Evolutionary conservation across 1,140 invertebrate species (phyloP), one percentile per base, ranked within the genome.

Genomic region (Lepidostoma basale): DNA sequence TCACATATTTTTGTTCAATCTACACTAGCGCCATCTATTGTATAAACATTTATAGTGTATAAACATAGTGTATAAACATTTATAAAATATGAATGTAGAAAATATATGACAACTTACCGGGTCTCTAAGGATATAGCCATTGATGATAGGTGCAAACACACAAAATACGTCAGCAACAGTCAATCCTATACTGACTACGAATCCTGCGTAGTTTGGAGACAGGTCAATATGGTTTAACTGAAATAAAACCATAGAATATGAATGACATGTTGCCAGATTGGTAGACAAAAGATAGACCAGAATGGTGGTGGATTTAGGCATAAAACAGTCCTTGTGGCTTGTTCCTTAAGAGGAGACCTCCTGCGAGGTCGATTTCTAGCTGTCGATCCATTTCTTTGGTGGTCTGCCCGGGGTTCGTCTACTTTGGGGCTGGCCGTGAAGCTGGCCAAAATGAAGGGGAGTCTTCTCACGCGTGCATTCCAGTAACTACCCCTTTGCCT

Each of bases 161-260:
- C 87, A 85, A 26, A 87, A 79, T 6, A 89, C 70, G 26, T 87
- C 88, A 0, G 87, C 87, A 71, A 28, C 85, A 85, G 75, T 90
- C 90, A 0, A 87, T 88, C 20, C 90, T 79, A 0, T 33, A 16
- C 88, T 88, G 85, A 90, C 88, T 70, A 90, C 77, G 12, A 80
- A 78, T 39, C 88, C 87, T 33, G 88, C 88, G 76, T 78, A 85
- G 76, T 87, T 88, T 10, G 88, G 87, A 30, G 88, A 88, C 12
- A 91, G 77, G 75, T 91, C 88, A 12, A 90, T 82, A 67, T 89
- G 88, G 76, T 90, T 90, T 3, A 83, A 76, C 62, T 82, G 79
- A 58, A 77, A 81, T 26, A 36, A 23, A 23, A 23, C 22, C 9
- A 52, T 45, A 8, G 8, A n/a, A 45, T 12, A 36, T 12, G 14